These are phyloP conservation scores for Drosophila melanica DNA, from an alignment of 1,140 invertebrate species.

Conservation along the genomic window DNA sequence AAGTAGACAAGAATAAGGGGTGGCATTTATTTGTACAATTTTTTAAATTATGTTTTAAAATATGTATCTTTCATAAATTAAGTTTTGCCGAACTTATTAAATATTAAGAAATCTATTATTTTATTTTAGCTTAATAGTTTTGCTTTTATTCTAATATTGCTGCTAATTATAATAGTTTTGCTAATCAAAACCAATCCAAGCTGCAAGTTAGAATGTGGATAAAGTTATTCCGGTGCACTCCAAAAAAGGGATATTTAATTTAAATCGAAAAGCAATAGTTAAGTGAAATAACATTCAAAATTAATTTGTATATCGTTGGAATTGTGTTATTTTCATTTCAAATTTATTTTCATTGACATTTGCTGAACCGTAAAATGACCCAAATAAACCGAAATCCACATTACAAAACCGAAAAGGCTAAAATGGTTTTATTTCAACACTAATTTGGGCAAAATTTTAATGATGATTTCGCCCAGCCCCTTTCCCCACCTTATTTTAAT, in stretches of 20 bases:
- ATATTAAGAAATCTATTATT: too few relatives aligned
- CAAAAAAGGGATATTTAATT: too few relatives aligned
- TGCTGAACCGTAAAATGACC: conserved; percentile 64
- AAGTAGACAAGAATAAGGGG: too few relatives aligned
- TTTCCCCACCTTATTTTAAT: neutral
- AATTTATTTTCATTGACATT: conserved; percentile 65
- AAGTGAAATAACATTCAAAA: conserved; percentile 43
- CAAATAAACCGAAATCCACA: conserved; percentile 60
- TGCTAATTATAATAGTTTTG: neutral
- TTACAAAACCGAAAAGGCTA: conserved; percentile 55
- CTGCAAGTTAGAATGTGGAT: neutral
- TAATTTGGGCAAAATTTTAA: conserved; percentile 73
- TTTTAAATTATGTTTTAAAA: too few relatives aligned
- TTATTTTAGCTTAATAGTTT: too few relatives aligned
- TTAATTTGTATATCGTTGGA: conserved; percentile 48
- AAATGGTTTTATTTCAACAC: conserved; percentile 75
- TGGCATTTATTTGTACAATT: too few relatives aligned
- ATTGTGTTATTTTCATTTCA: conserved; percentile 20
- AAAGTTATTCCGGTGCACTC: neutral
- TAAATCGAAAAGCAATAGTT: neutral
- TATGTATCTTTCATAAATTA: too few relatives aligned
- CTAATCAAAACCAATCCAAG: conserved; percentile 1
- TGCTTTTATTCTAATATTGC: too few relatives aligned
- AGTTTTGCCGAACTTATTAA: too few relatives aligned
- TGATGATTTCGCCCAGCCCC: conserved; percentile 61